phyloP scores from a whole-genome alignment of 1,140 invertebrate genomes.

The Drosophila novamexicana region DNA sequence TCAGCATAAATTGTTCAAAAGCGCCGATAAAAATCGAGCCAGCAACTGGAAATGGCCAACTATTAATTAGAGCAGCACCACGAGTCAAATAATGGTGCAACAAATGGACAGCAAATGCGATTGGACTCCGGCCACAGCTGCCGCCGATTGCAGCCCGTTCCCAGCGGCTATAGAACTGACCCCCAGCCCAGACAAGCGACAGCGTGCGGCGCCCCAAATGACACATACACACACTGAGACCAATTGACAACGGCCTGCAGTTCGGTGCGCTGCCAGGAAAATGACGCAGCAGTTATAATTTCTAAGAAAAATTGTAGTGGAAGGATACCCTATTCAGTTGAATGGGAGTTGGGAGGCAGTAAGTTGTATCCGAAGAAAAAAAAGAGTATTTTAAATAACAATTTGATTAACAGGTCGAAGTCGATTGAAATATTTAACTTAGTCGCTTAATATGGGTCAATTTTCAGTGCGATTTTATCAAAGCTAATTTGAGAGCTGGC shows the following conservation, averaged over 20 bases:
- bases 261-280: not conserved
- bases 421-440: not conserved
- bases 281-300: conserved; percentile 44
- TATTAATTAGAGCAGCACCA: conserved; percentile 74
- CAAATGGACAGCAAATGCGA: conserved; percentile 67
- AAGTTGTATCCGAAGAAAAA: no score
- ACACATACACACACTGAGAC: conserved; percentile 38
- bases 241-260: conserved; percentile 9
- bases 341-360: no score
- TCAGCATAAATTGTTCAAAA: conserved; percentile 66
- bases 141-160: not conserved
- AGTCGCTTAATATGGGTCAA: conserved; percentile 8
- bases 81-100: conserved; percentile 70
- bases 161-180: conserved; percentile 19
- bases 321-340: not conserved
- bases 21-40: conserved; percentile 70
- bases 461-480: conserved; percentile 20
- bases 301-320: conserved; percentile 14
- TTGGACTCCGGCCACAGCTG: conserved; percentile 42
- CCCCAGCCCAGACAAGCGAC: conserved; percentile 1
- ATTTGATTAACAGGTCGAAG: no score
- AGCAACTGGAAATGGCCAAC: conserved; percentile 65
- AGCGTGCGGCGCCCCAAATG: conserved; percentile 29
- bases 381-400: no score
- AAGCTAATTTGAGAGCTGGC: conserved; percentile 15